Conservation (phyloP, 2,797 vertebrate genomes). For the Coreius guichenoti region DNA sequence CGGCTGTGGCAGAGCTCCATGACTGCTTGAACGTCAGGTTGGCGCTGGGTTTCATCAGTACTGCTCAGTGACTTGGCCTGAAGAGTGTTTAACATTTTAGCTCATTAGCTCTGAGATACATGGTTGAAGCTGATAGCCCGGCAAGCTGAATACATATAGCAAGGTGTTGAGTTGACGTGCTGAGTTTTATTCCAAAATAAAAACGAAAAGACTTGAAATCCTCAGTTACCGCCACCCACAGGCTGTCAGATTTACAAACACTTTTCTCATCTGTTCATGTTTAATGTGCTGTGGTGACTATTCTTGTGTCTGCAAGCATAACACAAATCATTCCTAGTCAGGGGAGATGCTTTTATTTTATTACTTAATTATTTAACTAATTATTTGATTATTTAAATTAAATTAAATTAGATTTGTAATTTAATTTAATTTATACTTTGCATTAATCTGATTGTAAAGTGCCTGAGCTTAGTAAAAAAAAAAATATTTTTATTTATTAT, state of each 20-base stretch:
- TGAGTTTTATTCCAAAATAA: not conserved
- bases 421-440: not conserved
- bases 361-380: not conserved
- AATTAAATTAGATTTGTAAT: too few relatives aligned
- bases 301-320: not conserved
- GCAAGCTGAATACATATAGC: too few relatives aligned
- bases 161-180: not conserved
- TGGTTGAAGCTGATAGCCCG: not conserved
- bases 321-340: conserved; percentile 11
- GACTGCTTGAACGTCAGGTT: not conserved
- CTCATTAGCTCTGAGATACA: conserved; percentile 10
- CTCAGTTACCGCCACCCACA: not conserved
- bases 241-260: not conserved
- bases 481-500: too few relatives aligned
- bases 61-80: conserved; percentile 7
- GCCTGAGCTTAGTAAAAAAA: not conserved
- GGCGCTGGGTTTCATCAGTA: not conserved
- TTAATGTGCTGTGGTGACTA: not conserved
- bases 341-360: not conserved
- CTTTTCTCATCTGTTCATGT: not conserved
- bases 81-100: conserved; percentile 5
- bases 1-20: not conserved
- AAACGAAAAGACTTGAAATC: not conserved
- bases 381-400: not conserved
- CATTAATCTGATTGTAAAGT: not conserved